Evolutionary conservation across 1,140 invertebrate genomes (phyloP), one percentile per base, ranked within the genome.

Genomic region (Drosophila kohkoa): DNA sequence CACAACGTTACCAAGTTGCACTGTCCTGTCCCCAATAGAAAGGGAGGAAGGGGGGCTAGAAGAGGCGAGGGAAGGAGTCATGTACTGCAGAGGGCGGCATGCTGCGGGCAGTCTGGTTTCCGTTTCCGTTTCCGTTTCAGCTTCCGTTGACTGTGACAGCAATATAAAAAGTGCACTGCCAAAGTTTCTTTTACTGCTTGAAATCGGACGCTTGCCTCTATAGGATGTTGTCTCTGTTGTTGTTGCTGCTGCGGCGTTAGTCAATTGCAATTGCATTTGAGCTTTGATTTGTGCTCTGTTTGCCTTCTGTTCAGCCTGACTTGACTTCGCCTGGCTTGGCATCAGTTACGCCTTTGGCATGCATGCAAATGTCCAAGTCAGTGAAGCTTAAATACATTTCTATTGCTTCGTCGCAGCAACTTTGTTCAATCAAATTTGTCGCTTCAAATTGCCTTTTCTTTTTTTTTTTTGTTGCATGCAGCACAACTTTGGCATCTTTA

Each of bases 1-100:
- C 59, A 70, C 58, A 75, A 64, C 72, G 72, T 75, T 75, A 58
- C 66, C 66, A 75, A 75, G 59, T 75, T 75, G 73, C 66, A 63
- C 38, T 11, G 13, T 38, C 35, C 35, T 8, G 35, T 38, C 35
- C 2, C 7, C 38, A 57, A 54, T n/a, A 35, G 46, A 25, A 11
- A 48, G 2, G 20, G 20, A 15, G 20, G 20, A 20, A 16, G 49
- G 15, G 60, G 13, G 8, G 35, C 7, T 1, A 43, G 6, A 43
- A n/a, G n/a, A 1, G 43, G 38, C 8, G 20, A 25, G n/a, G 35
- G 55, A 35, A 1, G 8, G n/a, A 58, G 30, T 13, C 45, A 16
- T 30, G 46, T 16, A 66, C 5, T 49, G 25, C 41, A 41, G 41
- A 54, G 55, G 41, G 49, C 32, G 49, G 49, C 7, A 49, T 69